phyloP scores from a whole-genome alignment of 1,140 invertebrate genomes.

The Agrypnia vestita region DNA sequence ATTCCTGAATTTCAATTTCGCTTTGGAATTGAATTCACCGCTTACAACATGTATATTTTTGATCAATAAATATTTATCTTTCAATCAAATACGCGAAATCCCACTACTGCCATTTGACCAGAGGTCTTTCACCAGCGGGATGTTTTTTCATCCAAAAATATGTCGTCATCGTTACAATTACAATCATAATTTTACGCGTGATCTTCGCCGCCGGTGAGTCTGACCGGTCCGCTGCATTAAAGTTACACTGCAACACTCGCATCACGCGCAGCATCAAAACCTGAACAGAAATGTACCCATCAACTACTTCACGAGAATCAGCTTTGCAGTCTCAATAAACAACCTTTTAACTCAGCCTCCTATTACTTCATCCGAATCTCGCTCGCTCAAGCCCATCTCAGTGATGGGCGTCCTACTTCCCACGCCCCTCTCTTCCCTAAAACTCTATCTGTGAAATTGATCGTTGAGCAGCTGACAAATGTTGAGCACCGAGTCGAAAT shows the following conservation, averaged over 20 bases:
- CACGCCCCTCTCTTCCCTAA: conserved; percentile 39
- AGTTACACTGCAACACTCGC: background rate
- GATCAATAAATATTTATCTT: too few species aligned
- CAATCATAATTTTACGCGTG: background rate
- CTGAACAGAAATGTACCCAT: background rate
- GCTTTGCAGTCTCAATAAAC: background rate
- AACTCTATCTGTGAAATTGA: background rate
- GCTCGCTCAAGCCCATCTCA: conserved; percentile 1
- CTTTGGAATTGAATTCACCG: too few species aligned
- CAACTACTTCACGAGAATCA: background rate
- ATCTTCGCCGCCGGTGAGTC: conserved; percentile 28
- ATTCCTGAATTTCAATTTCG: too few species aligned
- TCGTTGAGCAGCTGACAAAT: background rate
- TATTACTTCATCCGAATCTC: background rate
- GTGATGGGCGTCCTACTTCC: conserved; percentile 28
- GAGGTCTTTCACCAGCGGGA: too few species aligned
- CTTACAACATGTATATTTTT: too few species aligned
- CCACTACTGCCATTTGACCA: too few species aligned
- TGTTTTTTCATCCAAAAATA: too few species aligned
- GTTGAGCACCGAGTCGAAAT: background rate
- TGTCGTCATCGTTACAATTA: conserved; percentile 34
- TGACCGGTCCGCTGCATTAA: conserved; percentile 34
- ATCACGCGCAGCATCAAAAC: conserved; percentile 1
- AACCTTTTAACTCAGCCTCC: background rate
- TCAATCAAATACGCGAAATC: too few species aligned